Evolutionary conservation across 2,113 vertebrate genomes (phyloP), one percentile per base, ranked within the genome.

Genomic region (Festucalex cinctus): DNA sequence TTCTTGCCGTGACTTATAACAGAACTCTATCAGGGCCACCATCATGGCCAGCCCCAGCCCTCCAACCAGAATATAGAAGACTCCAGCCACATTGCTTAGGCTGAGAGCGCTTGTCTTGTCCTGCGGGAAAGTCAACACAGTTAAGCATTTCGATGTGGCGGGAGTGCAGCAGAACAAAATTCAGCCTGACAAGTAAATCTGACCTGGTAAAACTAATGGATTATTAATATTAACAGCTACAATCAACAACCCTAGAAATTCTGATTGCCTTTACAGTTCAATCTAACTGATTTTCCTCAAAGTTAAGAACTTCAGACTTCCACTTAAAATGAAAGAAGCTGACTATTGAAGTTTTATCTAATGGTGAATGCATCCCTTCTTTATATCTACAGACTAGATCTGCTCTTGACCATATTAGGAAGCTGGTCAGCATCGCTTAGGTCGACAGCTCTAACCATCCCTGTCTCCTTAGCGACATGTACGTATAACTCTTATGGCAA

Each of bases 101-200:
- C 97, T 99, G 90, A 99, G 94, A 87, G 97, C 97, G 53, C 97
- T 99, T 88, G 97, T 99, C 96, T 99, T 99, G 97, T 99, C 97
- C 97, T 99, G 94, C 91, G 93, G 76, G 94, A 87, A 95, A 94
- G 96, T 71, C 89, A 95, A 82, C 4, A 71, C 0, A 20, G 86
- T 98, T 94, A 95, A 88, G 94, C 75, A 83, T 72, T 71, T 82
- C 75, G 49, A 77, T 82, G 74, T 86, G 88, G 87, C 81, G 85
- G 53, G 57, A 77, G 70, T 44, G 28, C 74, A 74, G 71, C 75
- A 91, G 74, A 91, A 82, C 83, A 88, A 83, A 63, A 83, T 51
- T 32, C 75, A 87, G 53, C 69, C 76, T 82, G 67, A 68, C 57
- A 66, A 79, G 69, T 86, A 65, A 76, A 24, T 48, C 75, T 86